These are phyloP conservation scores for Sigmodon hispidus DNA, from an alignment of 2,113 vertebrate genomes.

Conservation along the genomic window DNA sequence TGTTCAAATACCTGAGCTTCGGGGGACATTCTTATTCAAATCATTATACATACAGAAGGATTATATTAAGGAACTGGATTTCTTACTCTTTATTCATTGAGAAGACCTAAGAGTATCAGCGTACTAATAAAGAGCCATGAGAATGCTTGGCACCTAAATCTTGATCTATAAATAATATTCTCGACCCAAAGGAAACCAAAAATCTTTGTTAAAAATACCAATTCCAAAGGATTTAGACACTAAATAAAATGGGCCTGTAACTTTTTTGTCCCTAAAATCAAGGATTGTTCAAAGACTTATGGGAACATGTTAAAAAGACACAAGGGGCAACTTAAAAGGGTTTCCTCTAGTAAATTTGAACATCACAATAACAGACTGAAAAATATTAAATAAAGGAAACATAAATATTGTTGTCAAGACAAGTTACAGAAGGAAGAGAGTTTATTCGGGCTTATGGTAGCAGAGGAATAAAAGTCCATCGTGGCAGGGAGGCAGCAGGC, in stretches of 20 bases:
- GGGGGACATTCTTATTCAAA: neutral
- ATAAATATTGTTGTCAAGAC: too few species aligned
- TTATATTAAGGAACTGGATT: neutral
- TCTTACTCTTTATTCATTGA: slow-evolving; percentile 4
- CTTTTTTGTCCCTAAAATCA: slow-evolving; percentile 41
- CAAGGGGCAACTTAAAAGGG: neutral
- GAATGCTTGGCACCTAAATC: neutral
- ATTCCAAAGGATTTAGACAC: neutral
- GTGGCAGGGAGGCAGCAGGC: neutral
- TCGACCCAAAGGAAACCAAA: neutral
- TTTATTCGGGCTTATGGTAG: neutral
- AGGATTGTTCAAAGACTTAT: slow-evolving; percentile 19
- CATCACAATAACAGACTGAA: slow-evolving; percentile 47
- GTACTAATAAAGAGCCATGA: neutral
- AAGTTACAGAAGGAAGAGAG: neutral
- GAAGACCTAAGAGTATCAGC: neutral
- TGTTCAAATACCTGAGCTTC: neutral
- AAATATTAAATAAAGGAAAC: slow-evolving; percentile 30
- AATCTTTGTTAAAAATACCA: neutral
- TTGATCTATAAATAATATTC: slow-evolving; percentile 37
- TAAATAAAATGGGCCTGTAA: neutral
- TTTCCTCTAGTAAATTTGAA: slow-evolving; percentile 17
- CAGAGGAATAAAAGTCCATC: neutral
- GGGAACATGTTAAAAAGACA: neutral
- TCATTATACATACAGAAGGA: neutral